Base-by-base conservation (phyloP, 2,797 vertebrate genomes). In the Sebastes nivosus region DNA sequence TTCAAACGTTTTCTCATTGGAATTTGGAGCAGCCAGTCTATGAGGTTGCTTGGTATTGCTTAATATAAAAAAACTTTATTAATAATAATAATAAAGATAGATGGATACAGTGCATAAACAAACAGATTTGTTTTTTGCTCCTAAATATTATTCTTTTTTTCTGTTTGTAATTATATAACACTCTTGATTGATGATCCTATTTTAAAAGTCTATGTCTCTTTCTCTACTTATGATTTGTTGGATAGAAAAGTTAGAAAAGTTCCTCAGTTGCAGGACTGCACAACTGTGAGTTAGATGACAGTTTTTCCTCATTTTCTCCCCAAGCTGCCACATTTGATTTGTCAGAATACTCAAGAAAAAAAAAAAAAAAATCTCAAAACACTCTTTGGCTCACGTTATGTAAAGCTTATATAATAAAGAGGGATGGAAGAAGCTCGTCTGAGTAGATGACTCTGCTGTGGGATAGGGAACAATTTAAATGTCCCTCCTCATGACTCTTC, bases 401-500 rank as follows among this genome's bases (percentile, higher is more conserved):
- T 94, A 93, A 93, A 92, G 77, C 81, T 92, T 93, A 91, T 83
- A 77, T 91, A 93, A 95, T 77, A 36, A 30, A 30, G 67, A 77
- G 52, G 67, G 68, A 77, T 80, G 75, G 84, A 67, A 80, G 74
- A 81, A 60, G 29, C 81, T 86, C 75, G 34, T 84, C 79, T 77
- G 72, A 79, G 83, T 54, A 75, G 83, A 83, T 85, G 81, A 85
- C 84, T 85, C 57, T 70, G 78, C 80, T 79, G 52, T 77, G 74
- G 82, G 75, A 82, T 72, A 58, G 64, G 67, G 74, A 72, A 92
- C 73, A 83, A 81, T 90, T 92, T 87, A 89, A 89, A 84, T 91
- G 89, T 87, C 83, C 83, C 79, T 79, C 77, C 82, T 88, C 73
- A 80, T 83, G 80, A 89, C 82, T 91, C 67, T 67, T 88, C 80